phyloP scores from a whole-genome alignment of 2,797 vertebrate species.

The Crenichthys baileyi region DNA sequence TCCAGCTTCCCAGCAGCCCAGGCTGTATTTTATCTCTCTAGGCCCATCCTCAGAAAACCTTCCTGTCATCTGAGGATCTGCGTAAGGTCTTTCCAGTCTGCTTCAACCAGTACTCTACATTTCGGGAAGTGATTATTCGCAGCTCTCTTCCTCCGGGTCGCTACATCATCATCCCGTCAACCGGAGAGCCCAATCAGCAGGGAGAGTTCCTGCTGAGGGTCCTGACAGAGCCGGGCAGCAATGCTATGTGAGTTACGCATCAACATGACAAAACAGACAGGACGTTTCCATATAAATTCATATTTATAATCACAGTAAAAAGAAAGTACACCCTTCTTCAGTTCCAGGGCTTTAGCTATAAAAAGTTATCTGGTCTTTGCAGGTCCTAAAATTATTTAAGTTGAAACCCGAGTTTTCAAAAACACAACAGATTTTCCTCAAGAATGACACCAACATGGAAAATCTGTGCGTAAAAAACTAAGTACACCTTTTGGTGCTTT shows the following conservation, averaged over 20 bases:
- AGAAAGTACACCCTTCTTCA: not conserved
- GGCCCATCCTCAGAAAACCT: constrained; percentile 41
- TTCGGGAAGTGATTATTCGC: constrained; percentile 74
- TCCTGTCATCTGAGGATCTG: constrained; percentile 63
- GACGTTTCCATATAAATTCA: not conserved
- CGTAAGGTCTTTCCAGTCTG: constrained; percentile 13
- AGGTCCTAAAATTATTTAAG: no score
- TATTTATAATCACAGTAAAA: not conserved
- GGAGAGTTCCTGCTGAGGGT: constrained; percentile 80
- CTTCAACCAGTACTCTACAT: constrained; percentile 28
- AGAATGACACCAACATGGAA: no score
- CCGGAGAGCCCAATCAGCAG: constrained; percentile 58
- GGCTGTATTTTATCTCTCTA: constrained; percentile 30
- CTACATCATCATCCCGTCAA: constrained; percentile 80
- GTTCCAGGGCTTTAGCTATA: no score
- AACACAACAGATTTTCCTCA: no score
- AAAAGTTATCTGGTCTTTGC: no score
- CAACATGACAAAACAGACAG: no score
- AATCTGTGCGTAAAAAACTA: no score
- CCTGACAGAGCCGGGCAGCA: constrained; percentile 72
- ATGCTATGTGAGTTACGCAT: constrained; percentile 53
- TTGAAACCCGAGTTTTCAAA: no score
- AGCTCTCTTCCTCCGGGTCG: constrained; percentile 68
- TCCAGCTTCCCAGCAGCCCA: not conserved
- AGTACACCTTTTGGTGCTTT: no score